Conservation (phyloP, 2,113 vertebrate genomes). For the Ptychochromis oligacanthus region DNA sequence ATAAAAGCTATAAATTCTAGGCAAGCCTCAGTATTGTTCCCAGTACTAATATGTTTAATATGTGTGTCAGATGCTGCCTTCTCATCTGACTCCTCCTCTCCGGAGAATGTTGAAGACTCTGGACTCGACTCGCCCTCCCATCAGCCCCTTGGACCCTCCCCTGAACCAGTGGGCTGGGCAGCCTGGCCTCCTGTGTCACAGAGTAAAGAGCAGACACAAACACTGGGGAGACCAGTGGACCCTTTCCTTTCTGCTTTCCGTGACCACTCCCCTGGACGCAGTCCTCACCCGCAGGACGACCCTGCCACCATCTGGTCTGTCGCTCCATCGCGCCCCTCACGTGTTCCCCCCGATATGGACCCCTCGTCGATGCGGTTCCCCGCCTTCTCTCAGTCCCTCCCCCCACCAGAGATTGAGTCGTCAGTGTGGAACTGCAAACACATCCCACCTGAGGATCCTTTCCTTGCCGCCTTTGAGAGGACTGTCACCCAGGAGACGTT, state of each 20-base stretch:
- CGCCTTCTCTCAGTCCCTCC: conserved; percentile 70
- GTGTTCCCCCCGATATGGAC: conserved; percentile 48
- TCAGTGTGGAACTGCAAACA: conserved; percentile 81
- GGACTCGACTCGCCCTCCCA: conserved; percentile 92
- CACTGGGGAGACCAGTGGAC: conserved; percentile 52
- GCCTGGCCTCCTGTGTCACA: conserved; percentile 81
- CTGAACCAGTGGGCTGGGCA: conserved; percentile 87
- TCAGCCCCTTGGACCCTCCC: conserved; percentile 85
- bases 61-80: conserved; percentile 80
- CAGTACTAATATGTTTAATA: neutral
- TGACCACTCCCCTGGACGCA: conserved; percentile 69
- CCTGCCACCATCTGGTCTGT: conserved; percentile 52
- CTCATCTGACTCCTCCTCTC: conserved; percentile 92
- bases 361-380: conserved; percentile 63
- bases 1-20: neutral
- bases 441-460: conserved; percentile 77
- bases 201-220: conserved; percentile 68
- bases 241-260: conserved; percentile 75
- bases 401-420: conserved; percentile 64
- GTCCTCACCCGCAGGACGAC: conserved; percentile 48
- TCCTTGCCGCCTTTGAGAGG: conserved; percentile 75
- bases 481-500: conserved; percentile 42
- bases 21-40: neutral
- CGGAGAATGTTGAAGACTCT: conserved; percentile 92
- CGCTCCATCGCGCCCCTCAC: conserved; percentile 32